Evolutionary conservation across 2,113 vertebrate genomes (phyloP).

Genomic region (Indicator maculatus): DNA sequence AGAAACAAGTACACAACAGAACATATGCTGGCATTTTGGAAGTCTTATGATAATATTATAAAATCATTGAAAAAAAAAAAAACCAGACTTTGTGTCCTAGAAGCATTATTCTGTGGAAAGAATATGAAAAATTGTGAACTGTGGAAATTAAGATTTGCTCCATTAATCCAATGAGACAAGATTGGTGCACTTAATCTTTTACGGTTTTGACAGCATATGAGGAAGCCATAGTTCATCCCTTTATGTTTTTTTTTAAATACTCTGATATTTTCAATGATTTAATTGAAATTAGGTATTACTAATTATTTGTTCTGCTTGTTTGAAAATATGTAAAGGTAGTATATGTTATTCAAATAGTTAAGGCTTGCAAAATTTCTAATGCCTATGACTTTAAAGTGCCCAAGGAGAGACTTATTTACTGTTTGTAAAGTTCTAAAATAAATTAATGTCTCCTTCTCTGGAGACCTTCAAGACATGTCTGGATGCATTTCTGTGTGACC

Average conservation of each 20-base stretch:
- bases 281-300: background rate
- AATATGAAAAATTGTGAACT: background rate
- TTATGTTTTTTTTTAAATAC: background rate
- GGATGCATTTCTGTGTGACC: no score
- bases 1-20: background rate
- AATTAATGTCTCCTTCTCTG: background rate
- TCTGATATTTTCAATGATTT: background rate
- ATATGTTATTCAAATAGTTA: background rate
- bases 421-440: background rate
- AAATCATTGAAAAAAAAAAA: background rate
- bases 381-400: background rate
- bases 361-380: background rate
- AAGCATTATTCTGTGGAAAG: background rate
- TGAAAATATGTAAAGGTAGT: background rate
- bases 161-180: background rate
- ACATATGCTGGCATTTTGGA: background rate
- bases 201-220: background rate
- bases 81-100: background rate
- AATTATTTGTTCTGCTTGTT: background rate
- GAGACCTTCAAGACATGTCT: no score
- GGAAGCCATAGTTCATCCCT: background rate
- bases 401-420: background rate
- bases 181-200: background rate
- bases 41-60: background rate
- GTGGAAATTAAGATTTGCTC: background rate